Evolutionary conservation across 2,888 invertebrate genomes (phyloP), one percentile per base, ranked within the genome.

Genomic region (Apotomis turbidana): DNA sequence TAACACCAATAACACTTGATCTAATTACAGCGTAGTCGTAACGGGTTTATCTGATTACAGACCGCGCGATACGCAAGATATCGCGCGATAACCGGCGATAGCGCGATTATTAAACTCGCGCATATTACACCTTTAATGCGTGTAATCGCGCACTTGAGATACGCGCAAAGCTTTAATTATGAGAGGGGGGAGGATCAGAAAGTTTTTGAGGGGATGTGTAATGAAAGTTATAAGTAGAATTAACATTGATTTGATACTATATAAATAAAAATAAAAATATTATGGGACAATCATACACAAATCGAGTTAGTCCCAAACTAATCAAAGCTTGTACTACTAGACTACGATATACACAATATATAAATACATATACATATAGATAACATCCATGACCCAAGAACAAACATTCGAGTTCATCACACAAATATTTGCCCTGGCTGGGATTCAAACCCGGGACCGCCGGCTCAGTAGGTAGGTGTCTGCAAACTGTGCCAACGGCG

Each of bases 71-170:
- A 70, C 51, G 44, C 59, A 63, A 36, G 61, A 69, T 69, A 70
- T 38, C 57, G 13, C 61, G 49, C 27, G 63, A 70, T 63, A 70
- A 36, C 9, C 6, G 8, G 51, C 12, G 62, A 62, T 62, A 69
- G 38, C 62, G 55, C 68, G 71, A 73, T 75, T 75, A 74, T 72
- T 61, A 77, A 74, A 73, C 74, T 75, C 66, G 76, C 76, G 69
- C 57, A 69, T 78, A 78, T 78, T 76, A 79, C 78, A 76, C 74
- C 74, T 74, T 76, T 78, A 79, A 79, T 79, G 75, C 76, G 71
- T 74, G 77, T 78, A 79, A 77, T 77, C 78, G 74, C 52, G 55
- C 75, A 76, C 78, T 76, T 10, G 67, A 67, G 61, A 69, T 69
- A 69, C 62, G 54, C 54, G 68, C 52, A 54, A 62, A 70, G 38